Base-by-base conservation (phyloP, 23 tunicate species). In the Halocynthia aurantium region DNA sequence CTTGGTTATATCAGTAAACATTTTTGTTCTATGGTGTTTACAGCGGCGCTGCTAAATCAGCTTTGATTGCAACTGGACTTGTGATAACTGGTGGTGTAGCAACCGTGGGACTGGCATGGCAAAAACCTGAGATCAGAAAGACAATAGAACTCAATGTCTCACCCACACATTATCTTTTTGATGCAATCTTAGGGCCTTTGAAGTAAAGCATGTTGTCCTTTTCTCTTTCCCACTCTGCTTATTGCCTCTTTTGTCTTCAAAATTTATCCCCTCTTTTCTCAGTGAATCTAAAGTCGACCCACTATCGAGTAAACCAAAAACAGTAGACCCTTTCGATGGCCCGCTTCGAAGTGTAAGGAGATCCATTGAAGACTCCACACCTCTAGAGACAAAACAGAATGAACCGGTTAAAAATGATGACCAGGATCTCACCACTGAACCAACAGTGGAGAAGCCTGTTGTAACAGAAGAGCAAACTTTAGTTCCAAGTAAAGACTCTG, bases 151-250 rank as follows among this genome's bases (percentile, higher is more conserved):
- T 13, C 8, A 74, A 49, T 21, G 17, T 74, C 19, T 64, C 78
- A 51, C 78, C 78, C 8, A 0, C 56, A 10, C 55, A 74, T 54
- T 52, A 53, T 8, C 17, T 74, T 8, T 74, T 74, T 54, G 57
- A 74, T 74, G 64, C 62, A 8, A 53, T 74, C 31, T 21, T 74
- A 44, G 78, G 78, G 10, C 78, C 78, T 19, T 64, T 55, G 13
- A 10, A 74, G 10, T 19, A 52, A 53, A 13, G 15, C 10, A 10
- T n/a, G 6, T 31, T 31, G 1, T 31, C 44, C 44, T 31, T 31
- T 31, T 31, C 44, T 31, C 44, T 31, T 31, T 31, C 44, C 44
- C 44, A 31, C 44, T 31, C 44, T 31, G 1, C 44, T 31, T 31
- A 31, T 31, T 31, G 44, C 44, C 44, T 31, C 44, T 31, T 31